These are phyloP conservation scores for Channa maculata DNA, from an alignment of 2,113 vertebrate species.

Conservation along the genomic window DNA sequence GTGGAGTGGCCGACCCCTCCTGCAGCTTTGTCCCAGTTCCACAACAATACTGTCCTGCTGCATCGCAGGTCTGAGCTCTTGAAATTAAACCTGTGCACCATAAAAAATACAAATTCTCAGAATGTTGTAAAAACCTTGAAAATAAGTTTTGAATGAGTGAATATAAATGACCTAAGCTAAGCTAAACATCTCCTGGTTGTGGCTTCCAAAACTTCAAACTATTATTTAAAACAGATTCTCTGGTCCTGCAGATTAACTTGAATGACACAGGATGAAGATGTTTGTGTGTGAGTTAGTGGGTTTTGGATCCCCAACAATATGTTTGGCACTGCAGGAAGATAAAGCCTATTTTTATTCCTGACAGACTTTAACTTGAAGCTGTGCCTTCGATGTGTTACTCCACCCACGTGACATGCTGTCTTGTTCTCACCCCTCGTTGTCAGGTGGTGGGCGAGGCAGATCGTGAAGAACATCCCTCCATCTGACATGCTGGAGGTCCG, in stretches of 20 bases:
- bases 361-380: slow-evolving; percentile 1
- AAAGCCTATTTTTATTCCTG: slow-evolving; percentile 30
- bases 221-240: neutral
- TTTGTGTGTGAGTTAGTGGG: neutral
- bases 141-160: too few species aligned
- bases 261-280: neutral
- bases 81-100: neutral
- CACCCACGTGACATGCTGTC: neutral
- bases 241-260: neutral
- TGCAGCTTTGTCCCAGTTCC: slow-evolving; percentile 84
- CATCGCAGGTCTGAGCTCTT: slow-evolving; percentile 85
- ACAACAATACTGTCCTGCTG: slow-evolving; percentile 84
- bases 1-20: slow-evolving; percentile 88
- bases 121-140: too few species aligned
- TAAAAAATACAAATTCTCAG: neutral
- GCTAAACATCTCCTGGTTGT: too few species aligned
- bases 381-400: slow-evolving; percentile 17
- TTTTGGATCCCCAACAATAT: neutral
- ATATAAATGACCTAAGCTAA: too few species aligned
- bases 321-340: neutral
- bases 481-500: slow-evolving; percentile 91
- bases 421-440: neutral
- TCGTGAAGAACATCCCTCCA: slow-evolving; percentile 93
- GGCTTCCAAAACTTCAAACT: too few species aligned
- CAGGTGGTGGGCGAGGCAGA: slow-evolving; percentile 93